phyloP scores from a whole-genome alignment of 2,113 vertebrate genomes.

The Arothron firmamentum region DNA sequence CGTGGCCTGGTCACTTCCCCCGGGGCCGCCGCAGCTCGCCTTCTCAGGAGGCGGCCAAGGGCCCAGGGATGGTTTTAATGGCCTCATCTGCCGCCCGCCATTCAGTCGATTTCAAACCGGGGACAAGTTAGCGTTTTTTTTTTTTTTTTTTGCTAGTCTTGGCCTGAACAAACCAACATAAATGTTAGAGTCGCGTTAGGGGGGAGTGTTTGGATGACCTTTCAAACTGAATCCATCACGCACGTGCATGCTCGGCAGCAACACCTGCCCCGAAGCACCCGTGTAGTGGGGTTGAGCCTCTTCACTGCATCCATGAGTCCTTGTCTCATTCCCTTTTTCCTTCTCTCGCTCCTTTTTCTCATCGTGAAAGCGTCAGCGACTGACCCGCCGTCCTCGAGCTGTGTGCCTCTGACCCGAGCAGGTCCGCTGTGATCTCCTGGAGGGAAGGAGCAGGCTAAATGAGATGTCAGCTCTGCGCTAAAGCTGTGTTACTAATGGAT shows the following conservation, averaged over 20 bases:
- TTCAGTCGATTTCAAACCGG: slow-evolving; percentile 28
- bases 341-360: not conserved
- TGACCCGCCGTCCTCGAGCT: slow-evolving; percentile 13
- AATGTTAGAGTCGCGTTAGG: slow-evolving; percentile 50
- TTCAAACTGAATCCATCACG: slow-evolving; percentile 46
- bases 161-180: slow-evolving; percentile 19
- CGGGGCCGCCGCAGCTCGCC: slow-evolving; percentile 12
- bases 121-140: slow-evolving; percentile 14
- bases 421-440: not conserved
- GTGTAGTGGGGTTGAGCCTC: no score
- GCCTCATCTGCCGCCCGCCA: not conserved
- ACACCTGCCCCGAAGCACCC: slow-evolving; percentile 15
- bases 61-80: slow-evolving; percentile 33
- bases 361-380: not conserved
- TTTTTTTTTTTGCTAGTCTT: slow-evolving; percentile 27
- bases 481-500: slow-evolving; percentile 27
- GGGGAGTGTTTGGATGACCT: slow-evolving; percentile 36
- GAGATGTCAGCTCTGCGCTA: slow-evolving; percentile 32
- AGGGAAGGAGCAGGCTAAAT: no score
- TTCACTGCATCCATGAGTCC: no score
- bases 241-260: slow-evolving; percentile 20
- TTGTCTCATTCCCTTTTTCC: not conserved
- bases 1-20: slow-evolving; percentile 30
- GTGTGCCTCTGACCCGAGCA: not conserved
- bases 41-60: slow-evolving; percentile 14